phyloP scores from a whole-genome alignment of 2,888 invertebrate genomes.

The Gastrophysa polygoni region DNA sequence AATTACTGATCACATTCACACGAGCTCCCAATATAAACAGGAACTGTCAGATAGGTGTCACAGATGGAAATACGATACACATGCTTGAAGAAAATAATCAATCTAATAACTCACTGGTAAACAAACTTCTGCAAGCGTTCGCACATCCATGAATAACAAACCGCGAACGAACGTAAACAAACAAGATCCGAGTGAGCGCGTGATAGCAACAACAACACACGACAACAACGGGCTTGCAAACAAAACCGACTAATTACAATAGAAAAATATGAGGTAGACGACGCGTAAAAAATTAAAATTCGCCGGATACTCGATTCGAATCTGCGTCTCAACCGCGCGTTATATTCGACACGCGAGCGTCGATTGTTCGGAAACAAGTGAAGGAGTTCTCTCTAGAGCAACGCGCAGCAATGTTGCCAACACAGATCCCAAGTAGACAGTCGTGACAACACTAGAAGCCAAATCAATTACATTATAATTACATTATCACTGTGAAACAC shows the following conservation, averaged over 20 bases:
- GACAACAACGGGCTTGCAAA: not conserved
- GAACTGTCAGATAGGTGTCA: too few relatives aligned
- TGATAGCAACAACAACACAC: not conserved
- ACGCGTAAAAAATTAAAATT: slow-evolving; percentile 9
- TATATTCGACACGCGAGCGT: not conserved
- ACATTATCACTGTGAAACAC: too few relatives aligned
- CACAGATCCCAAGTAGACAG: too few relatives aligned
- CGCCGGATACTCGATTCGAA: slow-evolving; percentile 1
- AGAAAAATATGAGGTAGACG: not conserved
- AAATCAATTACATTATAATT: too few relatives aligned
- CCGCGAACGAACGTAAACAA: not conserved
- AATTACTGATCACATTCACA: too few relatives aligned
- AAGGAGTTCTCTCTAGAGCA: not conserved
- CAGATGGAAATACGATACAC: too few relatives aligned
- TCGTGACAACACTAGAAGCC: too few relatives aligned
- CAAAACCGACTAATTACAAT: not conserved
- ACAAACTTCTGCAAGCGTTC: slow-evolving; percentile 14
- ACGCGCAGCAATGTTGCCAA: not conserved
- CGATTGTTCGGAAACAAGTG: slow-evolving; percentile 5
- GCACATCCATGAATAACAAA: slow-evolving; percentile 20
- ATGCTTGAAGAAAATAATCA: not conserved
- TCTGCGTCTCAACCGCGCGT: not conserved
- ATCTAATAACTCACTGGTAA: slow-evolving; percentile 16
- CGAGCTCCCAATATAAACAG: too few relatives aligned
- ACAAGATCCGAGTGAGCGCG: slow-evolving; percentile 3